A percentile compares a stretch with the other conserved stretches of the same genome.
Conservation (phyloP, 1,140 invertebrate species). For the Caenorhabditis elegans region DNA sequence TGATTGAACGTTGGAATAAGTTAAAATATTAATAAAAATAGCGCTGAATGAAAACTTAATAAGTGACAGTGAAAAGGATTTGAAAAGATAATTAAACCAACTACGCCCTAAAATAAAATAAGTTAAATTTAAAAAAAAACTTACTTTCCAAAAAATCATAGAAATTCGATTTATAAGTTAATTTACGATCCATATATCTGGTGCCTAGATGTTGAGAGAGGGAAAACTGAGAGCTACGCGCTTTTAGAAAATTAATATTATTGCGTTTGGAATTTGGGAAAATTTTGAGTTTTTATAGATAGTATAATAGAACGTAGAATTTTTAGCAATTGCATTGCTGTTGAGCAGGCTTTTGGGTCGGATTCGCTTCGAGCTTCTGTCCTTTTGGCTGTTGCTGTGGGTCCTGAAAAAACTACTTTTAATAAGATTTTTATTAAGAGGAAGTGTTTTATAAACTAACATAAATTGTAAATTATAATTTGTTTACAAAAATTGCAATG, state of each 20-base stretch:
- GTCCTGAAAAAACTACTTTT: constrained; percentile 70
- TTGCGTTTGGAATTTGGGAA: not conserved
- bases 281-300: not conserved
- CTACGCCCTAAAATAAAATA: constrained; percentile 15
- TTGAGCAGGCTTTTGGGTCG: constrained; percentile 57
- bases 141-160: too few species aligned
- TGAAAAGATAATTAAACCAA: not conserved
- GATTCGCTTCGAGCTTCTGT: constrained; percentile 58
- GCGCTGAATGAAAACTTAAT: not conserved
- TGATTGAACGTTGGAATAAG: not conserved
- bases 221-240: not conserved
- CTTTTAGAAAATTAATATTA: constrained; percentile 4
- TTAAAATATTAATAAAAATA: not conserved
- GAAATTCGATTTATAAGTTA: too few species aligned
- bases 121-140: not conserved
- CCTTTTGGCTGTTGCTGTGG: constrained; percentile 74
- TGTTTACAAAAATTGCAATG: too few species aligned
- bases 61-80: not conserved
- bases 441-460: not conserved
- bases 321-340: constrained; percentile 64
- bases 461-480: too few species aligned
- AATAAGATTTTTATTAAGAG: not conserved
- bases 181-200: too few species aligned
- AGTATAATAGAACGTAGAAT: too few species aligned
- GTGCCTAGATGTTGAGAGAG: not conserved